phyloP scores from a whole-genome alignment of 2,113 vertebrate genomes.

The Anolis sagrei region DNA sequence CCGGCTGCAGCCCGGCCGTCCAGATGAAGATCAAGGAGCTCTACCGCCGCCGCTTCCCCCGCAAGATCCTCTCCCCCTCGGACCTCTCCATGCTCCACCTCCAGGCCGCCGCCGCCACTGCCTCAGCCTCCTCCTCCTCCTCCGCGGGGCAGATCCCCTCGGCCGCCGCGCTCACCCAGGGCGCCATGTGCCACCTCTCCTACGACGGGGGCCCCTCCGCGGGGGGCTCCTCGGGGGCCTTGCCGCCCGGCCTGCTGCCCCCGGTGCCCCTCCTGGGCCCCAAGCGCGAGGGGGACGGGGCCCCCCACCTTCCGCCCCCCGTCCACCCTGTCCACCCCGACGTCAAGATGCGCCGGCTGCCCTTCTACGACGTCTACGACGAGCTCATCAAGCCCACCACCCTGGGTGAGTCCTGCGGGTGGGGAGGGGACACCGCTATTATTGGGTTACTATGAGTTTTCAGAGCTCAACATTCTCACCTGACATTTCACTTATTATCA shows the following conservation, averaged over 20 bases:
- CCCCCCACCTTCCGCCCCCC: conserved; percentile 64
- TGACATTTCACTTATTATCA: too few relatives aligned
- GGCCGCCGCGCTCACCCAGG: conserved; percentile 38
- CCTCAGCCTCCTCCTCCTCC: too few relatives aligned
- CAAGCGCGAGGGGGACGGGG: conserved; percentile 71
- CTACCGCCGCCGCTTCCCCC: conserved; percentile 74
- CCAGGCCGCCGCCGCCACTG: conserved; percentile 48
- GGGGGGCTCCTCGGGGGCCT: conserved; percentile 18
- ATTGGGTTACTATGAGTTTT: too few relatives aligned
- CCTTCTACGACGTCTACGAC: conserved; percentile 77
- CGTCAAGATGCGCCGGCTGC: conserved; percentile 77
- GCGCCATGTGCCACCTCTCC: conserved; percentile 51
- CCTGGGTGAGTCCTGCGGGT: conserved; percentile 57
- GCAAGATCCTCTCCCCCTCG: conserved; percentile 70
- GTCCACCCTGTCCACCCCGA: conserved; percentile 78
- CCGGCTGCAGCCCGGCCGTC: conserved; percentile 72
- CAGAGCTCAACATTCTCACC: too few relatives aligned
- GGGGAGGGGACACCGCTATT: too few relatives aligned
- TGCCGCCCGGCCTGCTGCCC: conserved; percentile 56
- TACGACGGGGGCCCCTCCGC: conserved; percentile 44
- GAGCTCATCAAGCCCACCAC: conserved; percentile 79
- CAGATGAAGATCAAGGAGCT: conserved; percentile 83
- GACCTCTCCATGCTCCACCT: conserved; percentile 74
- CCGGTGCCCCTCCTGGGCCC: conserved; percentile 67
- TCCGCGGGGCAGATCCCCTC: conserved; percentile 55